Conservation (phyloP, 2,797 vertebrate species). For the Phoeniculus purpureus region DNA sequence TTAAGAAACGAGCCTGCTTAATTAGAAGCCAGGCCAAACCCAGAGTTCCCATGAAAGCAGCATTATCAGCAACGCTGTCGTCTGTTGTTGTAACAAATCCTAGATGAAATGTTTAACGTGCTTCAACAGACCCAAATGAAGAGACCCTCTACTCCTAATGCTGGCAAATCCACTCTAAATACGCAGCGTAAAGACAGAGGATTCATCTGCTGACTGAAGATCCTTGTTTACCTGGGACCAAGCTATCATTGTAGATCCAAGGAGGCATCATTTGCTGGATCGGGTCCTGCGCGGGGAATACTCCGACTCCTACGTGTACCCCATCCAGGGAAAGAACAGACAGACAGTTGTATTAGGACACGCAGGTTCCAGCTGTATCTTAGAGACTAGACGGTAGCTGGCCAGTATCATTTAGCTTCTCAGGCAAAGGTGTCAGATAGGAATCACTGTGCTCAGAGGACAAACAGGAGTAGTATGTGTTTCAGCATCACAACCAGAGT, state of each 20-base stretch:
- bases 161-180: background rate
- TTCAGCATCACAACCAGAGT: background rate
- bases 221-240: constrained; percentile 89
- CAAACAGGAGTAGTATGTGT: background rate
- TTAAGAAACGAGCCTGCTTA: constrained; percentile 32
- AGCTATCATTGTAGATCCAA: constrained; percentile 94
- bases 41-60: background rate
- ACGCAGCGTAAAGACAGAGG: rapidly evolving
- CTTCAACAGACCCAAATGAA: background rate
- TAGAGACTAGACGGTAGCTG: background rate
- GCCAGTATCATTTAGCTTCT: background rate
- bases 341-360: background rate
- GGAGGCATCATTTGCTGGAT: constrained; percentile 91
- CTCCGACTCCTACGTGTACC: constrained; percentile 84
- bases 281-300: constrained; percentile 91
- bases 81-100: background rate
- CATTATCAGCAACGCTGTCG: background rate
- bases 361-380: background rate
- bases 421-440: constrained; percentile 36
- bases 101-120: background rate
- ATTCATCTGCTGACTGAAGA: background rate
- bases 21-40: constrained; percentile 4
- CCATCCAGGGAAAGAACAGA: background rate
- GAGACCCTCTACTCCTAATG: background rate
- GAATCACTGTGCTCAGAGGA: constrained; percentile 32